These are phyloP conservation scores for Typhlichthys eigenmanni DNA, from an alignment of 2,797 vertebrate genomes.

Conservation along the genomic window DNA sequence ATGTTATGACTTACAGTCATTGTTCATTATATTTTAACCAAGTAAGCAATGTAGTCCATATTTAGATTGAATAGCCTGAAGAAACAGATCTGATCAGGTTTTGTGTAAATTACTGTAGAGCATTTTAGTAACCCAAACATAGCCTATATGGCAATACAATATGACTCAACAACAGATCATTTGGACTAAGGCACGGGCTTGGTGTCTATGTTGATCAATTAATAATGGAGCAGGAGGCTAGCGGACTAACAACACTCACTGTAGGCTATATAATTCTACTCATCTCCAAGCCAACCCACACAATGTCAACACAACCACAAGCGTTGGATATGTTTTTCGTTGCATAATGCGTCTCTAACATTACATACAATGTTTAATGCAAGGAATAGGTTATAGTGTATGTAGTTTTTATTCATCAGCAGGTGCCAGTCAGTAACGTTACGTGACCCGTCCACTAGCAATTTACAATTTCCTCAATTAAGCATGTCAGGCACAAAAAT, in stretches of 20 bases:
- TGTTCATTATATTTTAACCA: constrained; percentile 1
- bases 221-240: constrained; percentile 81
- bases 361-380: background rate
- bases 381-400: no score
- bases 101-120: constrained; percentile 34
- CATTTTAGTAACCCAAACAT: constrained; percentile 2
- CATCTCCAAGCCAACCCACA: constrained; percentile 73
- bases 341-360: constrained; percentile 11
- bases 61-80: constrained; percentile 8
- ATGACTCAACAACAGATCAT: constrained; percentile 35
- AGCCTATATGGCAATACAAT: constrained; percentile 5
- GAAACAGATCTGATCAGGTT: constrained; percentile 6
- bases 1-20: no score
- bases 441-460: background rate
- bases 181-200: constrained; percentile 59
- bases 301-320: constrained; percentile 56
- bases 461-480: no score
- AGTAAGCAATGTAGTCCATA: constrained; percentile 1
- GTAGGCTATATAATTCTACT: constrained; percentile 57
- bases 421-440: no score
- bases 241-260: constrained; percentile 76
- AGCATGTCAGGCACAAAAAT: no score
- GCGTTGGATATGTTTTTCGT: constrained; percentile 43
- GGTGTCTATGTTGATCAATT: constrained; percentile 71
- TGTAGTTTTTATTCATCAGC: no score